These are phyloP conservation scores for Menura novaehollandiae DNA, from an alignment of 2,113 vertebrate species.

Conservation along the genomic window DNA sequence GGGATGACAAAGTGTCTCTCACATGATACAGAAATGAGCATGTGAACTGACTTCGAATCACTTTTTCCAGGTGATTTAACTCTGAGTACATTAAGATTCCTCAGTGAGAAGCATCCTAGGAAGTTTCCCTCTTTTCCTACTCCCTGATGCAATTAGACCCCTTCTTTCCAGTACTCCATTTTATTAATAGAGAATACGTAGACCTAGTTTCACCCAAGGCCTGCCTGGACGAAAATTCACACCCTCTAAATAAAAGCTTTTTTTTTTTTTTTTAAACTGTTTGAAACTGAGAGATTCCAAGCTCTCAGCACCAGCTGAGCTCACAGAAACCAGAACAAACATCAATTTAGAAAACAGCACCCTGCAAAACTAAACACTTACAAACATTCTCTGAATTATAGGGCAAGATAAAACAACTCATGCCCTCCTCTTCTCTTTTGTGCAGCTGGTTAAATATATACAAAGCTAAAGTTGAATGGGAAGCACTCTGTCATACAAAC, in stretches of 20 bases:
- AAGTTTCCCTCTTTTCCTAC: conserved; percentile 45
- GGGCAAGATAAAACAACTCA: conserved; percentile 51
- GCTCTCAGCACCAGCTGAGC: conserved; percentile 76
- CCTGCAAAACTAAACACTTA: conserved; percentile 76
- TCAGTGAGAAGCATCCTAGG: conserved; percentile 42
- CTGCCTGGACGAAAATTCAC: conserved; percentile 87
- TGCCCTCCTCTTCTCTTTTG: conserved; percentile 64
- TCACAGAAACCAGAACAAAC: conserved; percentile 76
- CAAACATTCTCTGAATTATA: conserved; percentile 75
- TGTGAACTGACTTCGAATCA: conserved; percentile 19
- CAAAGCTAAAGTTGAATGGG: conserved; percentile 70
- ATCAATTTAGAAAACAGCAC: conserved; percentile 78
- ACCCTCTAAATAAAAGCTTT: conserved; percentile 72
- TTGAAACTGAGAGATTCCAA: conserved; percentile 73
- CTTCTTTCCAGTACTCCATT: conserved; percentile 41
- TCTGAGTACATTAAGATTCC: conserved; percentile 33
- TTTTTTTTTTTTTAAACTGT: conserved; percentile 62
- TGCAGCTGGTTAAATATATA: conserved; percentile 81
- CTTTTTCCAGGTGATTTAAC: conserved; percentile 43
- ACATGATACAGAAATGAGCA: conserved; percentile 14
- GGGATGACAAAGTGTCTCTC: conserved; percentile 17
- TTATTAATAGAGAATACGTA: conserved; percentile 55
- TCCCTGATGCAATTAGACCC: conserved; percentile 47
- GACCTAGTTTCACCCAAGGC: conserved; percentile 84
- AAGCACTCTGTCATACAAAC: conserved; percentile 90